Base-by-base conservation (phyloP, 2,113 vertebrate genomes). In the Varanus komodoensis region DNA sequence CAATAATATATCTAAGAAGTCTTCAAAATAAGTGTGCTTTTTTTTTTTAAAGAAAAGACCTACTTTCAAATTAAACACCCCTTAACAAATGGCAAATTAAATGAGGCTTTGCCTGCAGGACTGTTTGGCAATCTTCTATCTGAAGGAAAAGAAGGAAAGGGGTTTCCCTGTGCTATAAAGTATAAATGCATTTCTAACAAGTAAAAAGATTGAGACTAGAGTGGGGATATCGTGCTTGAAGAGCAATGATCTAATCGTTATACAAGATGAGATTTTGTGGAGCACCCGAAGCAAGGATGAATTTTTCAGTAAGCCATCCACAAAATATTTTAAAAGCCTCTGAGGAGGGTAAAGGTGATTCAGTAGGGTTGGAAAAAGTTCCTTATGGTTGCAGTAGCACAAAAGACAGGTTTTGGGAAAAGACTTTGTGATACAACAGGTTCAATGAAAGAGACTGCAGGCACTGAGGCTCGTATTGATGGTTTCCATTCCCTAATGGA, bases 131-230 rank as follows among this genome's bases (percentile, higher is more conserved):
- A 87, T 92, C 82, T 0, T 1, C 61, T 82, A n/a, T 85, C 57
- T 83, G 71, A 82, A 92, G 89, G 84, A 69, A 94, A 94, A 93
- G 89, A 95, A 90, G 81, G 87, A 83, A 93, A 80, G 85, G 93
- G 93, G 85, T 34, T 17, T 71, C 50, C 34, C 90, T 84, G 68
- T 69, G 19, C 87, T 91, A 88, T 27, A 54, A 61, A 92, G 91
- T 93, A 92, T 82, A 89, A 93, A 93, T 94, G 89, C 80, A 94
- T 27, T 92, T 93, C 83, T 50, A 89, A 93, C 93, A 94, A 89
- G 92, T 0, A 14, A 92, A 71, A 82, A 88, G 94, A 94, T 23
- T 87, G 34, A 94, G 87, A 94, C 68, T 68, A 89, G 77, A 92
- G 64, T 64, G 87, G 92, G 92, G 94, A 91, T 94, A 78, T 4